Evolutionary conservation across 2,888 invertebrate species (phyloP).

Genomic region (Drosophila mettleri): DNA sequence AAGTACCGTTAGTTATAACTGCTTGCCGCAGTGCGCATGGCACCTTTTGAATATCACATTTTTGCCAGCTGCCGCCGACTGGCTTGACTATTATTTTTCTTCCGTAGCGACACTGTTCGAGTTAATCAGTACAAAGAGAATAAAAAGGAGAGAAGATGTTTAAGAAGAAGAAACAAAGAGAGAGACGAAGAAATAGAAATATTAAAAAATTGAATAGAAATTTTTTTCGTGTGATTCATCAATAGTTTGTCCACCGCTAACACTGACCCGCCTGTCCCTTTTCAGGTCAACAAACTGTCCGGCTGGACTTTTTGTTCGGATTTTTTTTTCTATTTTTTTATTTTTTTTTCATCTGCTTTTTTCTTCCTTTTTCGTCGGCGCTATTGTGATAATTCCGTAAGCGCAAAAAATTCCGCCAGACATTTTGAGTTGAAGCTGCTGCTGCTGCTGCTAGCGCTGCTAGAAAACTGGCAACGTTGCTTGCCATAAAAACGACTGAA

Average conservation of each 20-base stretch:
- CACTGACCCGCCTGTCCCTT: conserved; percentile 44
- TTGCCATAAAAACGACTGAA: conserved; percentile 71
- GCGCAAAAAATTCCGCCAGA: conserved; percentile 69
- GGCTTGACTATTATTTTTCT: conserved; percentile 63
- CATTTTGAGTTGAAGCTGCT: conserved; percentile 40
- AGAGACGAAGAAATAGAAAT: background rate
- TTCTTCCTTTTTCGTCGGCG: conserved; percentile 58
- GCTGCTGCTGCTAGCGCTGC: conserved; percentile 4
- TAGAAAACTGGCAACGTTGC: conserved; percentile 75
- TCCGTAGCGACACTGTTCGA: conserved; percentile 75
- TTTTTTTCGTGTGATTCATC: conserved; percentile 76
- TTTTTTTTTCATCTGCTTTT: background rate
- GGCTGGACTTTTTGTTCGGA: conserved; percentile 21
- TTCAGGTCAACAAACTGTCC: conserved; percentile 16
- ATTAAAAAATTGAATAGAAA: conserved; percentile 51
- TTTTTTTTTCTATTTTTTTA: background rate
- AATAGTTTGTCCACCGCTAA: conserved; percentile 74
- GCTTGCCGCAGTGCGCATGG: conserved; percentile 70
- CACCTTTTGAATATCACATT: conserved; percentile 76
- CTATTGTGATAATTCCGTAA: conserved; percentile 62
- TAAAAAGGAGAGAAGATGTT: background rate
- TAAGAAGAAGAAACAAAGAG: background rate
- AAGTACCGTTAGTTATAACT: conserved; percentile 45
- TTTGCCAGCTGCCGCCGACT: conserved; percentile 35
- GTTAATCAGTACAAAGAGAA: conserved; percentile 72